Evolutionary conservation across 2,888 invertebrate species (phyloP).

Genomic region (Ditylenchus weischeri): DNA sequence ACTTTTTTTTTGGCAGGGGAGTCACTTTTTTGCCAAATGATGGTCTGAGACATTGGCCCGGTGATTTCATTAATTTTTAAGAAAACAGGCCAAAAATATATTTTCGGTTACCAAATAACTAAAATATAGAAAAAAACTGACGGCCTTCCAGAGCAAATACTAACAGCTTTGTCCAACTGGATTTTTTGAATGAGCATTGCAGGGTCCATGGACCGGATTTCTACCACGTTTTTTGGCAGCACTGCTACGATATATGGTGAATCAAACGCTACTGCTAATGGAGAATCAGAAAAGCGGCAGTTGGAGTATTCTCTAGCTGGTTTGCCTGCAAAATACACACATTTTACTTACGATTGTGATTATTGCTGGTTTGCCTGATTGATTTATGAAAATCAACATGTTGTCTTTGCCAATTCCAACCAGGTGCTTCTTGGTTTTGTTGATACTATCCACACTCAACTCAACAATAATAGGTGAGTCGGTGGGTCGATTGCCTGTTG

Average conservation of each 20-base stretch:
- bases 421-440: slow-evolving; percentile 16
- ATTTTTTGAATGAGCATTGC: slow-evolving; percentile 77
- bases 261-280: slow-evolving; percentile 71
- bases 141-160: slow-evolving; percentile 19
- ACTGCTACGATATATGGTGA: slow-evolving; percentile 82
- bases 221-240: slow-evolving; percentile 73
- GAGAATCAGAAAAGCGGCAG: slow-evolving; percentile 35
- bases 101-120: too few species aligned
- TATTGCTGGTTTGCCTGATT: slow-evolving; percentile 1
- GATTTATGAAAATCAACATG: slow-evolving; percentile 21
- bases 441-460: slow-evolving; percentile 19
- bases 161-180: slow-evolving; percentile 64
- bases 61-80: too few species aligned
- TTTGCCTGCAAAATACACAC: slow-evolving; percentile 14
- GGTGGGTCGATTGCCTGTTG: slow-evolving; percentile 12
- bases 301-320: slow-evolving; percentile 6
- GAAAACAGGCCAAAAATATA: too few species aligned
- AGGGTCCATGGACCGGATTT: slow-evolving; percentile 81
- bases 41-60: too few species aligned
- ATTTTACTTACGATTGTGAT: background rate
- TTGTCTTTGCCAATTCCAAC: slow-evolving; percentile 34
- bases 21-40: too few species aligned
- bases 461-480: slow-evolving; percentile 26
- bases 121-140: slow-evolving; percentile 12
- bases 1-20: too few species aligned